These are phyloP conservation scores for Eunapius fragilis DNA, from an alignment of 37 sponge, comb jelly and placozoan genomes.

Conservation along the genomic window DNA sequence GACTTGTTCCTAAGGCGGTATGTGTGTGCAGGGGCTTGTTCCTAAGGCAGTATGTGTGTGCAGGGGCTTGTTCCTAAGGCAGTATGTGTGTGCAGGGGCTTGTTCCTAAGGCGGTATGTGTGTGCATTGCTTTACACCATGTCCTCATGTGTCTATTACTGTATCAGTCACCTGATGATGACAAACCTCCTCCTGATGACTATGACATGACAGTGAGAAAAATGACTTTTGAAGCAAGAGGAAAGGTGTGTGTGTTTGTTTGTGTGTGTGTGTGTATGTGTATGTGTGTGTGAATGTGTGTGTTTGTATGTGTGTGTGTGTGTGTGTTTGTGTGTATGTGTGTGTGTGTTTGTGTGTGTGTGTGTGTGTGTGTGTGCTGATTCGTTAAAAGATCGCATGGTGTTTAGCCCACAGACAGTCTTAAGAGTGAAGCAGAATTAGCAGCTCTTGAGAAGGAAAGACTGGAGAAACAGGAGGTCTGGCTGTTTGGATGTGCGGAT, in stretches of 20 bases:
- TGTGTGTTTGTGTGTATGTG: not conserved
- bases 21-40: conserved; percentile 25
- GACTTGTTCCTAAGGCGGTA: too few species aligned
- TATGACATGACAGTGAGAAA: conserved; percentile 78
- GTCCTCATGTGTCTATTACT: not conserved
- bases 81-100: conserved; percentile 18
- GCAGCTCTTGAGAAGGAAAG: conserved; percentile 65
- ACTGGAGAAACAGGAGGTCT: conserved; percentile 53
- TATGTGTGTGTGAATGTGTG: not conserved
- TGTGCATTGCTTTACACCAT: not conserved
- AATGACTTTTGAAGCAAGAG: conserved; percentile 75
- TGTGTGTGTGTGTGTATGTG: not conserved
- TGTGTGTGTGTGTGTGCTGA: not conserved
- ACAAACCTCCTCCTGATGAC: conserved; percentile 28
- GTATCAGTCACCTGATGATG: not conserved
- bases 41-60: conserved; percentile 14
- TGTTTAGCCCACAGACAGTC: conserved; percentile 61
- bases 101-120: conserved; percentile 27
- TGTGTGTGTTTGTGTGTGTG: too few species aligned
- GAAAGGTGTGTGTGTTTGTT: conserved; percentile 21
- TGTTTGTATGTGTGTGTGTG: not conserved
- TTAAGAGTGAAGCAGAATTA: conserved; percentile 83
- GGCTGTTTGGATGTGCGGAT: not conserved
- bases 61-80: too few species aligned
- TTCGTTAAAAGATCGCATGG: not conserved